These are phyloP conservation scores for Eretmochelys imbricata DNA, from an alignment of 2,113 vertebrate genomes.

Conservation along the genomic window DNA sequence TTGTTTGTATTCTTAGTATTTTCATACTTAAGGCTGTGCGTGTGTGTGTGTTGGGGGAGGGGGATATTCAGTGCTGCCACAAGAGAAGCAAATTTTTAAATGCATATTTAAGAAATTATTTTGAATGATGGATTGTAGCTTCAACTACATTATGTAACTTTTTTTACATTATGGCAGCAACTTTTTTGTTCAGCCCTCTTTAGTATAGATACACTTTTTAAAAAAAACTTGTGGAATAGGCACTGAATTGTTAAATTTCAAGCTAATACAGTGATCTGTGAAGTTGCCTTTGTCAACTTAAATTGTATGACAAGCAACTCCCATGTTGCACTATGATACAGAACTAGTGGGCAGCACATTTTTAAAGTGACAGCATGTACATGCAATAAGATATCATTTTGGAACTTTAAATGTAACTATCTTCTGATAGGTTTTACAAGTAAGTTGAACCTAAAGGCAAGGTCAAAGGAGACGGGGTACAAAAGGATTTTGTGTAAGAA, in stretches of 20 bases:
- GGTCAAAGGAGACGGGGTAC: background rate
- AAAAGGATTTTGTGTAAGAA: background rate
- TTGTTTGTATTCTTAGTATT: conserved; percentile 11
- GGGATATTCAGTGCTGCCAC: background rate
- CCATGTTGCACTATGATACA: background rate
- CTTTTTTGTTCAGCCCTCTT: background rate
- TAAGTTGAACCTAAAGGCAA: background rate
- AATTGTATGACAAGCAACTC: background rate
- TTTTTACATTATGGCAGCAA: background rate
- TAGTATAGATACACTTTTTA: background rate
- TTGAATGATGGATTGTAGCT: background rate
- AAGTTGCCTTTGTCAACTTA: background rate
- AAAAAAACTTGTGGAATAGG: background rate
- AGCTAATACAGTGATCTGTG: background rate
- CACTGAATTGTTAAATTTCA: background rate
- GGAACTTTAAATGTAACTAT: background rate
- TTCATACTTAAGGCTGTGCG: background rate
- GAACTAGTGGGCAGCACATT: background rate
- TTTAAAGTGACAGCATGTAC: background rate
- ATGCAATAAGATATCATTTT: background rate
- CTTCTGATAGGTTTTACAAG: background rate
- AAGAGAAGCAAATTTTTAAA: background rate
- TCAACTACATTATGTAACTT: background rate
- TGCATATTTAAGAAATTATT: background rate
- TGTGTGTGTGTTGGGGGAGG: background rate